phyloP scores from a whole-genome alignment of 2,888 invertebrate genomes.

The Hyles lineata region DNA sequence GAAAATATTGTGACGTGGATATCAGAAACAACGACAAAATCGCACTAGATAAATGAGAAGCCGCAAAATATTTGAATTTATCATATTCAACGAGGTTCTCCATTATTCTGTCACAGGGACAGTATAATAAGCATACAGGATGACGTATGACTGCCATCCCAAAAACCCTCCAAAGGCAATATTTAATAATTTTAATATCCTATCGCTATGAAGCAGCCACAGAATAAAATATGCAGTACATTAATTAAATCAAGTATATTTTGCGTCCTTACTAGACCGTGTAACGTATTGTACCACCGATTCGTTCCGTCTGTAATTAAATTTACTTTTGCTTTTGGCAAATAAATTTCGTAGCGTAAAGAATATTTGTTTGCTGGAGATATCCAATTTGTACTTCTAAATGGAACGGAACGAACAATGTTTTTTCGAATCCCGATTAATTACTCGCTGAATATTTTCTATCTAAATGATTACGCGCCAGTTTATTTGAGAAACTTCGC shows the following conservation, averaged over 20 bases:
- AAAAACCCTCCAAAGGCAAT: constrained; percentile 20
- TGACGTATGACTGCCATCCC: not conserved
- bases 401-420: constrained; percentile 8
- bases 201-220: constrained; percentile 16
- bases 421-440: constrained; percentile 5
- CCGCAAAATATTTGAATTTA: not conserved
- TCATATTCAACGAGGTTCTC: not conserved
- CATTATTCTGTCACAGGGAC: not conserved
- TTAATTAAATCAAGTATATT: constrained; percentile 39
- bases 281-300: constrained; percentile 4
- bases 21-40: too few relatives aligned
- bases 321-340: constrained; percentile 37
- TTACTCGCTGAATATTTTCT: not conserved
- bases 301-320: constrained; percentile 35
- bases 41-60: too few relatives aligned
- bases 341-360: constrained; percentile 16
- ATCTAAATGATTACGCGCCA: too few relatives aligned
- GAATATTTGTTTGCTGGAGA: constrained; percentile 20
- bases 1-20: too few relatives aligned
- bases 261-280: not conserved
- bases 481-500: too few relatives aligned
- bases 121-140: constrained; percentile 11
- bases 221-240: constrained; percentile 34
- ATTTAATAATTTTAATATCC: constrained; percentile 24
- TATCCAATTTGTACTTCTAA: constrained; percentile 22